Evolutionary conservation across 2,888 invertebrate species (phyloP).

Genomic region (Therioaphis trifolii): DNA sequence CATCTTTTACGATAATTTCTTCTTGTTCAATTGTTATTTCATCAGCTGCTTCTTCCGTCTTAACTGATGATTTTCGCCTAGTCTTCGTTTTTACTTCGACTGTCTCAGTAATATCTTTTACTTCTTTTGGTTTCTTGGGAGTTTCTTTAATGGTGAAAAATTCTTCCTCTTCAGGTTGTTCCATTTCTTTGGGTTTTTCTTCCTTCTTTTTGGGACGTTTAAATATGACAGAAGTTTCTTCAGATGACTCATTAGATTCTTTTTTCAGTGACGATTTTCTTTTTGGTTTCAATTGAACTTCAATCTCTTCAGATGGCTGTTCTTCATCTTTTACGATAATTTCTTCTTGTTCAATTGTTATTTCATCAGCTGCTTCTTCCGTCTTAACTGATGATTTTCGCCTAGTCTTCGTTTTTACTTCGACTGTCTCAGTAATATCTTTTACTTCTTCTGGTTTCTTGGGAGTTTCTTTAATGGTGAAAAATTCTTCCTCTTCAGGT

Average conservation of each 20-base stretch:
- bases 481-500: slow-evolving; percentile 66
- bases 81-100: slow-evolving; percentile 70
- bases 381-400: slow-evolving; percentile 69
- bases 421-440: slow-evolving; percentile 67
- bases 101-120: slow-evolving; percentile 66
- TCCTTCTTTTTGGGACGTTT: slow-evolving; percentile 64
- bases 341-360: slow-evolving; percentile 75
- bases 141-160: slow-evolving; percentile 67
- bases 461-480: slow-evolving; percentile 67
- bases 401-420: slow-evolving; percentile 71
- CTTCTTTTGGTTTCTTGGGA: slow-evolving; percentile 67
- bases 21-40: slow-evolving; percentile 74
- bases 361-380: slow-evolving; percentile 78
- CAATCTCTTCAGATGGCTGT: not conserved
- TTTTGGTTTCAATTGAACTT: slow-evolving; percentile 66
- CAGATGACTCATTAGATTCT: not conserved
- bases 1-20: slow-evolving; percentile 68
- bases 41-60: slow-evolving; percentile 71
- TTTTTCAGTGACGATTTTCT: slow-evolving; percentile 68
- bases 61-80: slow-evolving; percentile 71
- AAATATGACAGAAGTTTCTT: not conserved
- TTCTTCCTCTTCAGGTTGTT: slow-evolving; percentile 66
- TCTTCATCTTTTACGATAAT: slow-evolving; percentile 52
- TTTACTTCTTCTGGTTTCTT: slow-evolving; percentile 67
- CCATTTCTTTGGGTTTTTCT: slow-evolving; percentile 65